Base-by-base conservation (phyloP, 2,113 vertebrate genomes). In the Gasterosteus nipponicus region DNA sequence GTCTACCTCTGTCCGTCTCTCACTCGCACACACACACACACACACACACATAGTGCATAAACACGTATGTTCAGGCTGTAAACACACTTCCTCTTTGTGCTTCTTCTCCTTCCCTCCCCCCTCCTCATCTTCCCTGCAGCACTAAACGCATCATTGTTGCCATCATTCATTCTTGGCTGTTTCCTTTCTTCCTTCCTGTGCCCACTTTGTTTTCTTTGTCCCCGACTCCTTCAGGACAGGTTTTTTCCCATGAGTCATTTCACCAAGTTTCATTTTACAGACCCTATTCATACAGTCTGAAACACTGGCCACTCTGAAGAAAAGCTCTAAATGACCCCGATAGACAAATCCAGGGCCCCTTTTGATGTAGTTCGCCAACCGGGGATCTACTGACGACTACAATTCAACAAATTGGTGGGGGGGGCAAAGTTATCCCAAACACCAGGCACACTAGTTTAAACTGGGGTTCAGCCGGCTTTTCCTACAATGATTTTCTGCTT, bases 181-280 rank as follows among this genome's bases (percentile, higher is more conserved):
- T 93, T 90, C 87, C 89, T 88, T 80, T 91, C 88, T 83, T 89
- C 86, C 82, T 91, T 92, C 87, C 86, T 85, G 68, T 22, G 73
- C 54, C 63, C 67, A 79, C 76, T 89, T 86, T 89, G 86, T 93
- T 90, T 90, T 87, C 80, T 88, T 89, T 89, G 83, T 92, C 84
- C 77, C 69, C 22, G 18, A 35, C 85, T 91, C 86, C 86, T 90
- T 88, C 77, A 90, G 82, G 85, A 89, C 78, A 86, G 74, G 74
- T 84, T 89, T 90, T 49, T 74, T 90, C 86, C 70, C 58, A 3
- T 88, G 89, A 93, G 79, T 92, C 86, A 89, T 88, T 88, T 91
- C 78, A 89, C 82, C 77, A 73, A 67, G 89, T 85, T 77, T 86
- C 86, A 90, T 88, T 91, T 89, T 85, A 85, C 69, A 73, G 72